phyloP scores from a whole-genome alignment of 2,113 vertebrate genomes.

The Genyomyrus donnyi region DNA sequence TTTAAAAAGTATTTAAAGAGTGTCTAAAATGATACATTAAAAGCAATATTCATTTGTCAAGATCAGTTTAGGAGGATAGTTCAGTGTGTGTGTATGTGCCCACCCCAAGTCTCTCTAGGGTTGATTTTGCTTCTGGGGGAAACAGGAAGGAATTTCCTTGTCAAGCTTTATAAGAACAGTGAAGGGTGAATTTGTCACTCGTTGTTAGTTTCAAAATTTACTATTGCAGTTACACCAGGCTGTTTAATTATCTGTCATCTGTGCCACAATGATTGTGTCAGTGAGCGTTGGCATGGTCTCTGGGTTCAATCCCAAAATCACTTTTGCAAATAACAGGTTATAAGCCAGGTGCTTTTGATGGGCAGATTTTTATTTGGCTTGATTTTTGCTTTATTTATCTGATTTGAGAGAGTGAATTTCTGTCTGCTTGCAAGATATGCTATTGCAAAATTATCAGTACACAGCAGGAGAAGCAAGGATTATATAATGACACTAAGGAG shows the following conservation, averaged over 20 bases:
- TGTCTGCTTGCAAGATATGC: not conserved
- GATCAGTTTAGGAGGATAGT: not conserved
- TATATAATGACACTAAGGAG: not conserved
- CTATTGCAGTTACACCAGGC: not conserved
- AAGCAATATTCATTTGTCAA: not conserved
- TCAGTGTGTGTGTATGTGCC: not conserved
- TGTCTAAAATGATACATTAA: not conserved
- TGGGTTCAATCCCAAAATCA: not conserved
- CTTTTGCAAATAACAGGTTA: not conserved
- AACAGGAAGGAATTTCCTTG: not conserved
- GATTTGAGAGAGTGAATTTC: not conserved
- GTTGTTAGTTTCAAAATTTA: not conserved
- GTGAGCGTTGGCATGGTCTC: not conserved
- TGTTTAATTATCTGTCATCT: not conserved
- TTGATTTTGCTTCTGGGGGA: not conserved
- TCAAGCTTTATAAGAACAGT: constrained; percentile 5
- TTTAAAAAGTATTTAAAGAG: not conserved
- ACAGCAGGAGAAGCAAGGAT: not conserved
- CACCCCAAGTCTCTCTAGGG: not conserved
- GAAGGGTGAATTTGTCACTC: constrained; percentile 4
- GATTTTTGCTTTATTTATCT: not conserved
- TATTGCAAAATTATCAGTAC: not conserved
- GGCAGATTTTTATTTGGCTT: not conserved
- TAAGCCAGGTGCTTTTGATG: not conserved
- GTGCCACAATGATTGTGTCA: not conserved